A percentile compares a stretch with the other conserved stretches of the same genome.
These are phyloP conservation scores for Cheilosia impressa DNA, from an alignment of 2,888 invertebrate species.

Conservation along the genomic window DNA sequence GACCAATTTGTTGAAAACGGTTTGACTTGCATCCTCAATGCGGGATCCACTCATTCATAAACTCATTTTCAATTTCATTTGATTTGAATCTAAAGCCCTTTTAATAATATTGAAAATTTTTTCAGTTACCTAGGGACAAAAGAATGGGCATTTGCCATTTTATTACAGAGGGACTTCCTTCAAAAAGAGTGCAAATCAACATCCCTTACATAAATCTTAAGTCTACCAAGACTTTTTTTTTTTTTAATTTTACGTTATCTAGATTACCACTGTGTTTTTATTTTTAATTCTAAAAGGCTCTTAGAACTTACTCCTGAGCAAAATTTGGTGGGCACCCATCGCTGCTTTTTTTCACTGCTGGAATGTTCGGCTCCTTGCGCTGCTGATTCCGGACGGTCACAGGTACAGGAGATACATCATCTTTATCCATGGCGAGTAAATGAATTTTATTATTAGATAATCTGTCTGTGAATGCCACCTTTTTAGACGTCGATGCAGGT, in stretches of 20 bases:
- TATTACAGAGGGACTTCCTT: not conserved
- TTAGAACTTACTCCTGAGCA: not conserved
- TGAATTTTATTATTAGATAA: too few species aligned
- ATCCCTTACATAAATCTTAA: not conserved
- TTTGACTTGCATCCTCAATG: slow-evolving; percentile 10
- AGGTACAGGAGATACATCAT: not conserved
- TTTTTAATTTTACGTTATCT: not conserved
- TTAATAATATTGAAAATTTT: not conserved
- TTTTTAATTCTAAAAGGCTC: not conserved
- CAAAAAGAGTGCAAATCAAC: not conserved
- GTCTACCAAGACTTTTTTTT: not conserved
- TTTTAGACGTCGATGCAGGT: too few species aligned
- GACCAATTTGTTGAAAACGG: slow-evolving; percentile 9
- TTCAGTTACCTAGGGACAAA: not conserved
- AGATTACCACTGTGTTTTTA: not conserved
- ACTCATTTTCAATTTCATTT: not conserved
- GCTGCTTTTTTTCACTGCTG: not conserved
- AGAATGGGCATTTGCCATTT: not conserved
- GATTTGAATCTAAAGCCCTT: not conserved
- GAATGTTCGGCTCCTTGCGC: not conserved
- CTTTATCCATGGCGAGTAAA: too few species aligned
- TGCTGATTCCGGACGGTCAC: not conserved
- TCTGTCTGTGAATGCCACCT: too few species aligned
- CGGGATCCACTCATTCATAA: not conserved
- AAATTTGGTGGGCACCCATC: not conserved